phyloP scores from a whole-genome alignment of 2,113 vertebrate species.

The Rhynchopsitta pachyrhyncha region DNA sequence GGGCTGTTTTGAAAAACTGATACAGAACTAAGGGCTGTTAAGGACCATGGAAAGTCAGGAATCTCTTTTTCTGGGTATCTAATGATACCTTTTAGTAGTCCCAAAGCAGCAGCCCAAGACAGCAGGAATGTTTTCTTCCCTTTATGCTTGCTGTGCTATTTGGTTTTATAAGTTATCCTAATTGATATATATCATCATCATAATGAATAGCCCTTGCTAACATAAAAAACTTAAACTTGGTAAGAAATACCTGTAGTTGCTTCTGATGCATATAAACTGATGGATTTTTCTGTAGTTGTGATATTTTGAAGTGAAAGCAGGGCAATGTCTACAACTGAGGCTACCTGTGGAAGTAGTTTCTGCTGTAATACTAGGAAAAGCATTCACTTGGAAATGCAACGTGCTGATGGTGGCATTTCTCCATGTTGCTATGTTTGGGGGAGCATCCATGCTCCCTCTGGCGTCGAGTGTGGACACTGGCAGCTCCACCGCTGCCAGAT shows the following conservation, averaged over 20 bases:
- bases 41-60: not conserved
- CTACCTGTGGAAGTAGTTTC: not conserved
- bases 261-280: not conserved
- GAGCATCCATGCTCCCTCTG: not conserved
- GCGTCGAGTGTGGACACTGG: no score
- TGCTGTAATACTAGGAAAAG: not conserved
- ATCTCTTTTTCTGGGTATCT: not conserved
- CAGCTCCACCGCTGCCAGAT: not conserved
- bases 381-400: rapidly evolving
- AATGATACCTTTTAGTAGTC: not conserved
- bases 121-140: not conserved
- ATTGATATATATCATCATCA: not conserved
- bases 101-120: not conserved
- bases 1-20: not conserved
- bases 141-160: not conserved
- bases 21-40: not conserved
- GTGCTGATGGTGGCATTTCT: not conserved
- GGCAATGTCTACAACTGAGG: not conserved
- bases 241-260: not conserved
- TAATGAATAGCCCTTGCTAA: not conserved
- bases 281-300: not conserved
- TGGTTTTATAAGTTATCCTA: not conserved
- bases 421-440: not conserved
- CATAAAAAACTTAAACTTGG: not conserved
- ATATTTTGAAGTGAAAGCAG: not conserved